phyloP scores from a whole-genome alignment of 2,797 vertebrate genomes.

The Percopsis omiscomaycus region DNA sequence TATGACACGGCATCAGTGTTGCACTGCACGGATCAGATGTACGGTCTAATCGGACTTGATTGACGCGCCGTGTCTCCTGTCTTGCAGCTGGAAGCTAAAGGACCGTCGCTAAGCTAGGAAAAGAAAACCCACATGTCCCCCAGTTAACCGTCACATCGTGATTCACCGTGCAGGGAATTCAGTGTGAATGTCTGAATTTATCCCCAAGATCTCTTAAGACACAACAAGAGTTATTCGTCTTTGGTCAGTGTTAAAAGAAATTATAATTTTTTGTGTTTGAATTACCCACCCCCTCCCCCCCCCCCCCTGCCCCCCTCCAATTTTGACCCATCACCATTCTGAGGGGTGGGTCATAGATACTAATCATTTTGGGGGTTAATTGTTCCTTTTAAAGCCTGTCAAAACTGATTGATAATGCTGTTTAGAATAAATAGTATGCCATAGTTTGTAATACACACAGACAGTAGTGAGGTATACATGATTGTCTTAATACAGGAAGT shows the following conservation, averaged over 20 bases:
- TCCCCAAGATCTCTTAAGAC: no score
- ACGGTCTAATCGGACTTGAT: slow-evolving; percentile 4
- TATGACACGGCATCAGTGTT: not conserved
- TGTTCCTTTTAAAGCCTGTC: not conserved
- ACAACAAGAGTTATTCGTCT: no score
- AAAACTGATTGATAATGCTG: not conserved
- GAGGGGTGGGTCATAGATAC: no score
- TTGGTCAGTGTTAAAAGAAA: no score
- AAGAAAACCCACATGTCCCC: not conserved
- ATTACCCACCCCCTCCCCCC: no score
- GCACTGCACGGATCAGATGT: not conserved
- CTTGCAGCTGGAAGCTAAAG: not conserved
- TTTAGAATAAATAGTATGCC: slow-evolving; percentile 1
- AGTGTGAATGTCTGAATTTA: not conserved
- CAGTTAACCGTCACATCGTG: not conserved
- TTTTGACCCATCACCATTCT: not conserved
- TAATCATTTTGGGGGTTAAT: not conserved
- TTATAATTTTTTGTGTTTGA: no score
- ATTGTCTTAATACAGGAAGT: slow-evolving; percentile 17
- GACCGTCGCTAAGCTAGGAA: not conserved
- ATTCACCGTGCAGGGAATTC: not conserved
- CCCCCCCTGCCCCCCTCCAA: not conserved
- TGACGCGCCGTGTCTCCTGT: slow-evolving; percentile 11
- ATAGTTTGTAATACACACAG: not conserved
- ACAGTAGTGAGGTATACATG: not conserved